These are phyloP conservation scores for Chymomyza amoena DNA, from an alignment of 2,888 invertebrate genomes.

Conservation along the genomic window DNA sequence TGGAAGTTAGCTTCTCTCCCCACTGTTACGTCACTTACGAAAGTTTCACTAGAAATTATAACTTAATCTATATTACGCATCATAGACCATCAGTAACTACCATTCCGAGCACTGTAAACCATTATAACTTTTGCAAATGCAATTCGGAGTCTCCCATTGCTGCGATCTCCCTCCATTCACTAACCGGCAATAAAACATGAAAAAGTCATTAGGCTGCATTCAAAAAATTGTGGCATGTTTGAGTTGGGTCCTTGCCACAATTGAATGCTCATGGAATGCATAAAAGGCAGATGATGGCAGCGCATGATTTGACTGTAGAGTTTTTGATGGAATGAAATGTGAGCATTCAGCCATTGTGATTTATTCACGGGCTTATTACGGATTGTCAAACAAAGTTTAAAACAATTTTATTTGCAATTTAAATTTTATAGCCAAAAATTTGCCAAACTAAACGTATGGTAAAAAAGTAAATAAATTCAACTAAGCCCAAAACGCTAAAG, in stretches of 20 bases:
- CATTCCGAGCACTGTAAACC: not conserved
- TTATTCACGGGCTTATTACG: conserved; percentile 11
- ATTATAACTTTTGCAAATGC: not conserved
- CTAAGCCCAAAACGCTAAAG: conserved; percentile 87
- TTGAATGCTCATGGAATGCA: conserved; percentile 3
- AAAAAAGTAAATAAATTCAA: conserved; percentile 87
- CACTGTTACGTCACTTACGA: no score
- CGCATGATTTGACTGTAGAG: not conserved
- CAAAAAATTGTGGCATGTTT: conserved; percentile 5
- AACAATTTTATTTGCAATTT: conserved; percentile 12
- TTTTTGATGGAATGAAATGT: conserved; percentile 8
- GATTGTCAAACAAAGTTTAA: conserved; percentile 17
- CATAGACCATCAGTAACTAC: not conserved
- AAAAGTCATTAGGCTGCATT: conserved; percentile 28
- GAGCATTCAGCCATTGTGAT: conserved; percentile 7
- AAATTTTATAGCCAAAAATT: conserved; percentile 72
- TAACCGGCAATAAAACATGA: conserved; percentile 9
- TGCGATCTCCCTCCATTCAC: no score
- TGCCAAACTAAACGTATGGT: conserved; percentile 84
- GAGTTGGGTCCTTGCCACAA: conserved; percentile 1
- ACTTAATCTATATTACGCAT: not conserved
- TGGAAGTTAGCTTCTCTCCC: no score
- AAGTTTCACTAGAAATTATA: not conserved
- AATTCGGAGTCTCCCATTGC: not conserved
- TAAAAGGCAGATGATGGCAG: not conserved